Evolutionary conservation across 1,140 invertebrate species (phyloP), one percentile per base, ranked within the genome.

Genomic region (Musca domestica): DNA sequence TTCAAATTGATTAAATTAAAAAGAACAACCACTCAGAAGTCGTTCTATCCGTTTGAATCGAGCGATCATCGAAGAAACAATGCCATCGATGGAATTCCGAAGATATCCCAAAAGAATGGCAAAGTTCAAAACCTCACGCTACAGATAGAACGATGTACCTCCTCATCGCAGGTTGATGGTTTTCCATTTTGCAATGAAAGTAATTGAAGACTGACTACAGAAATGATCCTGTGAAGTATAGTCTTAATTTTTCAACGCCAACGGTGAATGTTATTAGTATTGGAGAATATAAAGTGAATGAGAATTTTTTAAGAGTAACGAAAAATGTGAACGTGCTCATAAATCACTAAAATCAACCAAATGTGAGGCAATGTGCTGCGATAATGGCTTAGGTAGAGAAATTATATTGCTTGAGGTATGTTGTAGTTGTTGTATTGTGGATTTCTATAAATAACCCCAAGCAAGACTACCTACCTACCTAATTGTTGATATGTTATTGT

Each of bases 221-320:
- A 77, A 77, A 77, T 77, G 76, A 77, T 77, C 75, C 75, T 75
- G 76, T 77, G 76, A 77, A 77, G 75, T 77, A 77, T 77, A 77
- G 76, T 77, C 76, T 77, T 77, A 76, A 75, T 1, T 71, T 54
- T 54, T 67, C 48, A 48, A 4, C 12, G 17, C 34, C 23, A 52
- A 56, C 15, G 25, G 15, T 64, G 46, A n/a, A 23, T 17, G 48
- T 67, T 27, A 63, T 65, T 20, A 2, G 51, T 17, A n/a, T 15
- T 4, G 51, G n/a, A 6, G 0, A 9, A 22, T 52, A 10, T 47
- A 46, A 71, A 73, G 69, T 30, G 10, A 34, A 67, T 71, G 68
- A 17, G 72, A 73, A 73, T 73, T 71, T 4, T 69, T n/a, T n/a
- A n/a, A n/a, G n/a, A n/a, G n/a, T n/a, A n/a, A n/a, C n/a, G n/a